These are phyloP conservation scores for Agraylea sexmaculata DNA, from an alignment of 1,140 invertebrate species.

Conservation along the genomic window DNA sequence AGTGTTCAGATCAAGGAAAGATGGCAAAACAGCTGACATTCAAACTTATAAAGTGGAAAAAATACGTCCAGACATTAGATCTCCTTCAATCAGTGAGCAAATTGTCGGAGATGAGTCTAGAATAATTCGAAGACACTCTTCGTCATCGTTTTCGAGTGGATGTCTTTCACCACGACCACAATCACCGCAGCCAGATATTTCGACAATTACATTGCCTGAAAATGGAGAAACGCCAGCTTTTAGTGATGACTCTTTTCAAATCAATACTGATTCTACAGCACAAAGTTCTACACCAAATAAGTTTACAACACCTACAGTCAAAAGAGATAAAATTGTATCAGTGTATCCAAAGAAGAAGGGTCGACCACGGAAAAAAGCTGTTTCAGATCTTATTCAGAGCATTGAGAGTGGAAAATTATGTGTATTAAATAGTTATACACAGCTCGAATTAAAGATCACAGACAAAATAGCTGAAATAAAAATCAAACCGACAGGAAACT, in stretches of 20 bases:
- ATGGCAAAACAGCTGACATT: slow-evolving; percentile 5
- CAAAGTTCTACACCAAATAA: slow-evolving; percentile 13
- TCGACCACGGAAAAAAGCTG: neutral
- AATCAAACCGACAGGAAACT: slow-evolving; percentile 11
- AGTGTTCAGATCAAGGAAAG: slow-evolving; percentile 11
- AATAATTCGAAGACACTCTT: slow-evolving; percentile 67
- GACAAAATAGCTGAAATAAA: slow-evolving; percentile 15
- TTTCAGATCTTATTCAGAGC: neutral
- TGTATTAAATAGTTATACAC: neutral
- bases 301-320: neutral
- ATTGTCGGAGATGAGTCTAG: slow-evolving; percentile 61
- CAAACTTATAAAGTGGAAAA: slow-evolving; percentile 13
- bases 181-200: slow-evolving; percentile 8
- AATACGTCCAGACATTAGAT: slow-evolving; percentile 31
- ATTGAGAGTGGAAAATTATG: slow-evolving; percentile 1
- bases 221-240: neutral
- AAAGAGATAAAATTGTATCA: neutral
- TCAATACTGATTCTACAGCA: slow-evolving; percentile 10
- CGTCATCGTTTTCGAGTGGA: slow-evolving; percentile 68
- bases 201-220: slow-evolving; percentile 1
- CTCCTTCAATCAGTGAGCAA: slow-evolving; percentile 43
- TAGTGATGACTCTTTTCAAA: slow-evolving; percentile 1
- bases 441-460: slow-evolving; percentile 1
- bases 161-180: slow-evolving; percentile 34
- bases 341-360: slow-evolving; percentile 2